phyloP scores from a whole-genome alignment of 2,797 vertebrate genomes.

The Hydrocynus forskahlii region DNA sequence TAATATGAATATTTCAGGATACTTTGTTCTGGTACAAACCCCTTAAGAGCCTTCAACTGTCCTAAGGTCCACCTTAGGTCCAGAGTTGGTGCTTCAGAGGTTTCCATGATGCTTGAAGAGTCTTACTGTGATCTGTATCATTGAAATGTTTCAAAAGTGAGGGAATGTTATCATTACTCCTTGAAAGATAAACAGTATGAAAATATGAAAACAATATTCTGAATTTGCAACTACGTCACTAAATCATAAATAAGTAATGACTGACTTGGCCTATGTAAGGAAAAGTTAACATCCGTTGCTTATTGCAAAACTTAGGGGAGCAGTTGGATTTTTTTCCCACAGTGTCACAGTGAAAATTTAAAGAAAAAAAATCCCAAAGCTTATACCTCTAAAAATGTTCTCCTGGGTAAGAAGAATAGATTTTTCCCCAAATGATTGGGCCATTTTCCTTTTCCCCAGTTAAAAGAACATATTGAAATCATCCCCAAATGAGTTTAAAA shows the following conservation, averaged over 20 bases:
- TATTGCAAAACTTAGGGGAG: no score
- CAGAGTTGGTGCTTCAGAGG: neutral
- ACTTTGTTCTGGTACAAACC: neutral
- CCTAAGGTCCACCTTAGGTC: neutral
- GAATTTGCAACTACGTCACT: no score
- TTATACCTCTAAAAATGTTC: no score
- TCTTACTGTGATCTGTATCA: neutral
- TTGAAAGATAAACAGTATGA: no score
- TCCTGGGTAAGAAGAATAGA: neutral
- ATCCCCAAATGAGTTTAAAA: no score
- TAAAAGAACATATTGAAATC: neutral
- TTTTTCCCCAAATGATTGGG: neutral
- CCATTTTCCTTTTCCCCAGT: neutral
- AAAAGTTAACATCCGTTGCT: no score
- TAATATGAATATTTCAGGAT: neutral
- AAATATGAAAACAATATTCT: no score
- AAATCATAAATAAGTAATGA: no score
- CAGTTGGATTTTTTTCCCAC: no score
- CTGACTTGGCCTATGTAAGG: no score
- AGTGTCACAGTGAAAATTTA: no score
- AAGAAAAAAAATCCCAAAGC: no score
- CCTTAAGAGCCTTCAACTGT: neutral
- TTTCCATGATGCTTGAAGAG: neutral
- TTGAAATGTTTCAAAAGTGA: neutral
- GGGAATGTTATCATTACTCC: neutral